Evolutionary conservation across 2,113 vertebrate species (phyloP).

Genomic region (Penelope pileata): DNA sequence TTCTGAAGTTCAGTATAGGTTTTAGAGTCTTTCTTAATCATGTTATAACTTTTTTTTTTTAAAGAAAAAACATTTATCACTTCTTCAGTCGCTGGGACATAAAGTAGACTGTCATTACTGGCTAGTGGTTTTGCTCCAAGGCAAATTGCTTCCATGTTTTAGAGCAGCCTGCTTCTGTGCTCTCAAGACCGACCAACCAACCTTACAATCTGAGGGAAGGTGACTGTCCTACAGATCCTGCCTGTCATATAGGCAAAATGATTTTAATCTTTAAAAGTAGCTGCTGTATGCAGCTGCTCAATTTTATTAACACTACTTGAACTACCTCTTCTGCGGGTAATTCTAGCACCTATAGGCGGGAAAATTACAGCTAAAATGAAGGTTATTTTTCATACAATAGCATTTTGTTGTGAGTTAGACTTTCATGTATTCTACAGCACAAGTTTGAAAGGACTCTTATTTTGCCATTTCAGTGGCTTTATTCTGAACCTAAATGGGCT

Average conservation of each 20-base stretch:
- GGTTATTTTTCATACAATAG: slow-evolving; percentile 17
- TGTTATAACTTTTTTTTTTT: background rate
- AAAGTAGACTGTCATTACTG: slow-evolving; percentile 12
- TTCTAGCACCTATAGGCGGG: background rate
- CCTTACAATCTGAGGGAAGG: background rate
- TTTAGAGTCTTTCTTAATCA: background rate
- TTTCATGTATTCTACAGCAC: background rate
- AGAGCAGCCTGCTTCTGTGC: background rate
- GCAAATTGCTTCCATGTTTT: slow-evolving; percentile 2
- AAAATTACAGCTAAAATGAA: slow-evolving; percentile 8
- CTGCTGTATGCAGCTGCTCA: background rate
- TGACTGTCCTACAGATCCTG: background rate
- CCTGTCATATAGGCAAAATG: background rate
- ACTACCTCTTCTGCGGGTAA: background rate
- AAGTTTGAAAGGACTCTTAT: background rate
- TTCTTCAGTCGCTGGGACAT: background rate
- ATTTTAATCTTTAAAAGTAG: slow-evolving; percentile 19
- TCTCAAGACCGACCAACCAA: background rate
- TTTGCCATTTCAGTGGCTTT: background rate
- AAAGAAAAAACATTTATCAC: background rate
- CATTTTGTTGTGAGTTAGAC: background rate
- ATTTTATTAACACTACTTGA: slow-evolving; percentile 4
- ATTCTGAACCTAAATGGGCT: background rate
- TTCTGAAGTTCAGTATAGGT: background rate
- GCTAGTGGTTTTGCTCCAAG: background rate